Base-by-base conservation (phyloP, 2,113 vertebrate species). In the Mormyrus lacerda region DNA sequence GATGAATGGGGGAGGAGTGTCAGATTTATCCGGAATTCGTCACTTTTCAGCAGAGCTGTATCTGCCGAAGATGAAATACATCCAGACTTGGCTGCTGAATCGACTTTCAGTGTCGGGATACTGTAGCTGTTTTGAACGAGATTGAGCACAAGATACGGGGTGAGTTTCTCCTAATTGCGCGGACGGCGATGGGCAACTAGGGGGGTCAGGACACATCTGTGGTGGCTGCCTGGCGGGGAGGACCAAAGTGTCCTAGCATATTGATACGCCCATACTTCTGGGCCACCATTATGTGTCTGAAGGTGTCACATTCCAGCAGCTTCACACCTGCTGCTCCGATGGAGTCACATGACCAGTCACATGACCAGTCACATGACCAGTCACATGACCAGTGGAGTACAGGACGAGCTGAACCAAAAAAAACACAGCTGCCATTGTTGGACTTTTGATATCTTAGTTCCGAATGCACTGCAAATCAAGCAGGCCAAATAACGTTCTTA, bases 1-100 rank as follows among this genome's bases (percentile, higher is more conserved):
- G 88, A 85, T 24, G 82, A 55, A 73, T 15, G 55, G 79, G 84
- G 90, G 73, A 89, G 17, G 65, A 90, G n/a, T 48, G 35, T 39
- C 31, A 88, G 35, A 53, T 76, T 90, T 89, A 89, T 89, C 89
- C 39, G 47, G 87, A 89, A 48, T 90, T 90, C 65, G 90, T 91
- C 91, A 90, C 88, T 90, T 90, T 90, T 90, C 88, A 90, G 21
- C 88, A 39, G 61, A 50, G 7, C 44, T 11, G 39, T 24, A 82
- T 44, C 76, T 82, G 35, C n/a, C 10, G 3, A 69, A 31, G n/a
- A 69, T 31, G 61, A 31, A 69, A 31, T 69, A 31, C n/a, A 69
- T 69, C 61, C 27, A 1, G 17, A 42, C 31, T 73, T 35, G 35
- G 27, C 65, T 73, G 65, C 65, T 39, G 69, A 76, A 39, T 76